Evolutionary conservation across 2,888 invertebrate genomes (phyloP), one percentile per base, ranked within the genome.

Genomic region (Sphaerophoria taeniata): DNA sequence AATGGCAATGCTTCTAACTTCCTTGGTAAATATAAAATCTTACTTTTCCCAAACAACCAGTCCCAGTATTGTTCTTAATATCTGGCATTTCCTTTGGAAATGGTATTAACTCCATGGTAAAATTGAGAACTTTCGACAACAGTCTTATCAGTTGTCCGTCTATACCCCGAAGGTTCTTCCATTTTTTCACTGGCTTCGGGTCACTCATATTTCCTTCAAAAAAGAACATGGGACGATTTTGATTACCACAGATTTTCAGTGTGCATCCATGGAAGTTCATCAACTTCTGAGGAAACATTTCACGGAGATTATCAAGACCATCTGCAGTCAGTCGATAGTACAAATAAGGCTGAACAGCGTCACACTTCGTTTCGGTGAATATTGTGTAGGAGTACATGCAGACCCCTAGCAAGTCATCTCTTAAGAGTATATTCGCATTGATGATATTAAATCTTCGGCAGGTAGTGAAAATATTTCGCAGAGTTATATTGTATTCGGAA

Each of bases 121-220:
- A 90, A 9, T 88, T 86, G 16, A 91, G 55, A 0, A 81, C 71
- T 6, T 61, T 67, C 5, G 90, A 88, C 34, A 90, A 55, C 6
- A 87, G 0, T 47, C 88, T 88, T 4, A 91, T 82, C 6, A 91
- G 63, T 7, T 88, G 88, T 0, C 90, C 91, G 43, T 91, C 91
- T 34, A 90, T 85, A 0, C 91, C 91, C 0, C 60, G 75, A 0
- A 90, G 77, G 0, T 89, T 89, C 16, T 67, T 55, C 11, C 16
- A 72, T 45, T 89, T 78, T 4, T 75, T 45, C 4, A 88, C 87
- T 11, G 71, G 78, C 0, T 63, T 39, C 11, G 87, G 71, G 76
- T 89, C 87, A 0, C 56, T 39, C 0, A 5, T 12, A 51, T 91
- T 87, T 0, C 90, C 90, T 0, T 4, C 16, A 56, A 90, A 91